Conservation (phyloP, 2,797 vertebrate species). For the Eospalax fontanierii region DNA sequence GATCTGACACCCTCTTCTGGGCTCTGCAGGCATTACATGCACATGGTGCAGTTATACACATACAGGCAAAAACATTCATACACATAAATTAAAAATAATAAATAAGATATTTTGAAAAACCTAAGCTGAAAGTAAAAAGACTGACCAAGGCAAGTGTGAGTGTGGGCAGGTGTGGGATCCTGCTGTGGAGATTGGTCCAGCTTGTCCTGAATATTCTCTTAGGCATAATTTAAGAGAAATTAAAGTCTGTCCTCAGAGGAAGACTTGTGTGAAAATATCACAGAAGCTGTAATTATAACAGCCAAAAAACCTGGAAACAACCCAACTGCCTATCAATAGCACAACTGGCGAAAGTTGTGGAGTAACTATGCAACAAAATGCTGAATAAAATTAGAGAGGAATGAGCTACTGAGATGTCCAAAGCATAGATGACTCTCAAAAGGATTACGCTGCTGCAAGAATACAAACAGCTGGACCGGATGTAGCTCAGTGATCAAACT, state of each 20-base stretch:
- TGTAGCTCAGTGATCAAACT: neutral
- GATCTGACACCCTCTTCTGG: too few relatives aligned
- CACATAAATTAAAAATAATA: too few relatives aligned
- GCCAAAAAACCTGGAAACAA: slow-evolving; percentile 2
- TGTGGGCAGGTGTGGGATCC: too few relatives aligned
- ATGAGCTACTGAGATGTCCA: neutral
- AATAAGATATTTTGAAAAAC: too few relatives aligned
- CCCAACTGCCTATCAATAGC: neutral
- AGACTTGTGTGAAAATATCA: neutral
- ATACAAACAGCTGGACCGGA: neutral
- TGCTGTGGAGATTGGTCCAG: neutral
- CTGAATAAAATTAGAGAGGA: neutral
- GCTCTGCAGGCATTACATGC: too few relatives aligned
- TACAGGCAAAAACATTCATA: too few relatives aligned
- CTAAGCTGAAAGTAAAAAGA: neutral
- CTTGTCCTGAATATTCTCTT: neutral
- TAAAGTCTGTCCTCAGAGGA: neutral
- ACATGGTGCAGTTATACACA: too few relatives aligned
- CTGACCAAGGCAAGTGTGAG: too few relatives aligned
- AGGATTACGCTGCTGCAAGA: neutral
- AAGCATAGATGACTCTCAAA: neutral
- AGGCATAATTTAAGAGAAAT: neutral
- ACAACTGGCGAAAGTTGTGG: neutral
- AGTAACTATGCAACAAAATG: neutral
- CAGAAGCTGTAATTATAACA: neutral